Conservation (phyloP, 2,888 invertebrate genomes). For the Pterobdella sp. region DNA sequence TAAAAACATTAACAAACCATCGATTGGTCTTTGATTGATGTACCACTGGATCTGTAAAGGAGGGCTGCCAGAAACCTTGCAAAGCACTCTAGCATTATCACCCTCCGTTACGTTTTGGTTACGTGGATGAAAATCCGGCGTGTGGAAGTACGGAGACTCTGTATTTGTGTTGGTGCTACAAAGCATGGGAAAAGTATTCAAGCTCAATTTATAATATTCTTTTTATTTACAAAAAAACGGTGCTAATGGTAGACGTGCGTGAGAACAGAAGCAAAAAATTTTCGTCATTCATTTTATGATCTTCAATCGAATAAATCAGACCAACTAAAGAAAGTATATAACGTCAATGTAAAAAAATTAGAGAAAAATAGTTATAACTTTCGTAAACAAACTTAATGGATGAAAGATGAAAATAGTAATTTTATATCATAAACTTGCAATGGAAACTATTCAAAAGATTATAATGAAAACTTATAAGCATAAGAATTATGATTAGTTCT, state of each 20-base stretch:
- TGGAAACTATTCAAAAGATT: too few relatives aligned
- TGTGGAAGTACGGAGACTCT: not conserved
- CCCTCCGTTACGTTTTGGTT: slow-evolving; percentile 25
- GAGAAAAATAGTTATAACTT: too few relatives aligned
- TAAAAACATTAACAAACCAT: slow-evolving; percentile 8
- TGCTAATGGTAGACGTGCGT: too few relatives aligned
- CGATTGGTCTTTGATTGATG: slow-evolving; percentile 4
- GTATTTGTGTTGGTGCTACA: not conserved
- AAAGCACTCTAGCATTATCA: slow-evolving; percentile 12
- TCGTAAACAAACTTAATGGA: too few relatives aligned
- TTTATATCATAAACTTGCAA: too few relatives aligned
- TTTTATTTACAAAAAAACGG: not conserved
- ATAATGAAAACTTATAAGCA: too few relatives aligned
- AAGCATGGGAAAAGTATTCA: not conserved
- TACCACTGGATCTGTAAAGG: slow-evolving; percentile 20
- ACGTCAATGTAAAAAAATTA: too few relatives aligned
- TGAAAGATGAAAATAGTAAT: too few relatives aligned
- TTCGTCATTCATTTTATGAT: not conserved
- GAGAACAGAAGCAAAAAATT: too few relatives aligned
- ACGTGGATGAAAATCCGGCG: not conserved
- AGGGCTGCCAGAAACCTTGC: slow-evolving; percentile 14
- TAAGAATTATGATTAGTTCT: too few relatives aligned
- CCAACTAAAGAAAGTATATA: too few relatives aligned
- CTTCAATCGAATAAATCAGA: too few relatives aligned
- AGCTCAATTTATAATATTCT: not conserved